A percentile compares a stretch with the other conserved stretches of the same genome.
Conservation (phyloP, 2,113 vertebrate genomes). For the Gavialis gangeticus region DNA sequence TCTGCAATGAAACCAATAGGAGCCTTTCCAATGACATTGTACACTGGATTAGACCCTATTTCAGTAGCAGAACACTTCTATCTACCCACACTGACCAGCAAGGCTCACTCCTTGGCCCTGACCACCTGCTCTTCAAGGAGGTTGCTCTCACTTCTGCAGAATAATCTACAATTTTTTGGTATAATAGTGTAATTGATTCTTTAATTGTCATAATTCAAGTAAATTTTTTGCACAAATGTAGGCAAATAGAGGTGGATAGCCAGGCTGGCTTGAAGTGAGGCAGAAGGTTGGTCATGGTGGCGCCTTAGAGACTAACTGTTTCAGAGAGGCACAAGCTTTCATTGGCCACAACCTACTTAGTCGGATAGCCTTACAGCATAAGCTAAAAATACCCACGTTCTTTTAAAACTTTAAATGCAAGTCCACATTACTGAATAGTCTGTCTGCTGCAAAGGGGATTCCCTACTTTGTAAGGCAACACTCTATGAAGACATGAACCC, state of each 20-base stretch:
- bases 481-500: conserved; percentile 45
- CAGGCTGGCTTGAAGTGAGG: too few relatives aligned
- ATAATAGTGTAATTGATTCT: too few relatives aligned
- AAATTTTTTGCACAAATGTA: too few relatives aligned
- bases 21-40: background rate
- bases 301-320: too few relatives aligned
- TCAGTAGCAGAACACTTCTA: background rate
- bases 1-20: background rate
- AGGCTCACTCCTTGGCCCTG: background rate
- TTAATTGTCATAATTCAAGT: too few relatives aligned
- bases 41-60: background rate
- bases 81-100: rapidly evolving
- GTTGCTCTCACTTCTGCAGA: background rate
- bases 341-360: background rate
- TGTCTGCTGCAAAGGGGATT: conserved; percentile 51
- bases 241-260: too few relatives aligned
- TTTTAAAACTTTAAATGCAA: background rate
- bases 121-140: background rate
- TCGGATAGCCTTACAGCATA: background rate
- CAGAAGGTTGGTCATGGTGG: too few relatives aligned
- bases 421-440: background rate
- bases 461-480: conserved; percentile 32
- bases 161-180: background rate
- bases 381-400: background rate
- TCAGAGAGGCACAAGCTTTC: too few relatives aligned